Percentiles rank a stretch among this genome's conserved stretches.
Conservation (phyloP, 1,140 invertebrate genomes). For the Oncopodura yosiiana region DNA sequence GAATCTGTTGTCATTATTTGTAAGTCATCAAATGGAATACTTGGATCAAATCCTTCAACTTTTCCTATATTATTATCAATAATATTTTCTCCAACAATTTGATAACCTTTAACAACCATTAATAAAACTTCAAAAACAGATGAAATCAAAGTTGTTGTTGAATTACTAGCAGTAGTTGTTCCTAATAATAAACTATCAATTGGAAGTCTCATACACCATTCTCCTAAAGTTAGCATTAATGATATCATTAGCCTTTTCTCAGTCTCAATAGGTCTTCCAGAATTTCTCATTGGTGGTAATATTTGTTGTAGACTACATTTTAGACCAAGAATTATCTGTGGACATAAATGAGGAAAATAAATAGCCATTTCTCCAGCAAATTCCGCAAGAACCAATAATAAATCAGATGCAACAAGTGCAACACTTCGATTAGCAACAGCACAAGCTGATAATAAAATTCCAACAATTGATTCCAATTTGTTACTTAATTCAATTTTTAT, state of each 20-base stretch:
- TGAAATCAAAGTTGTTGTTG: constrained; percentile 39
- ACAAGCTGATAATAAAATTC: constrained; percentile 74
- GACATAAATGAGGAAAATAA: constrained; percentile 65
- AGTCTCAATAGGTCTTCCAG: constrained; percentile 44
- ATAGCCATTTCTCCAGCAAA: constrained; percentile 62
- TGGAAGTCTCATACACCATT: constrained; percentile 79
- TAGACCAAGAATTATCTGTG: constrained; percentile 59
- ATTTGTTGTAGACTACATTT: constrained; percentile 49
- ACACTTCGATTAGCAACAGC: constrained; percentile 73
- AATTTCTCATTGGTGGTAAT: constrained; percentile 38
- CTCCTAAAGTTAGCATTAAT: constrained; percentile 77
- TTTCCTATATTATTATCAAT: constrained; percentile 24
- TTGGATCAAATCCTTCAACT: constrained; percentile 57
- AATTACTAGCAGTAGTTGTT: constrained; percentile 37
- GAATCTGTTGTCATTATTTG: constrained; percentile 35
- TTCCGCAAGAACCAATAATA: constrained; percentile 67
- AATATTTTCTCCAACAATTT: constrained; percentile 27
- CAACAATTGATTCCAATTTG: constrained; percentile 59
- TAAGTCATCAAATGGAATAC: constrained; percentile 58
- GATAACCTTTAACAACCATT: constrained; percentile 41
- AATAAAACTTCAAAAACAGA: constrained; percentile 45
- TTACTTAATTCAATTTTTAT: constrained; percentile 10
- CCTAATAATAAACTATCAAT: constrained; percentile 40
- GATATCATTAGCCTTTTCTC: constrained; percentile 65
- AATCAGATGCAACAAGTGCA: constrained; percentile 77